Evolutionary conservation across 2,113 vertebrate species (phyloP), one percentile per base, ranked within the genome.

Genomic region (Vimba vimba): DNA sequence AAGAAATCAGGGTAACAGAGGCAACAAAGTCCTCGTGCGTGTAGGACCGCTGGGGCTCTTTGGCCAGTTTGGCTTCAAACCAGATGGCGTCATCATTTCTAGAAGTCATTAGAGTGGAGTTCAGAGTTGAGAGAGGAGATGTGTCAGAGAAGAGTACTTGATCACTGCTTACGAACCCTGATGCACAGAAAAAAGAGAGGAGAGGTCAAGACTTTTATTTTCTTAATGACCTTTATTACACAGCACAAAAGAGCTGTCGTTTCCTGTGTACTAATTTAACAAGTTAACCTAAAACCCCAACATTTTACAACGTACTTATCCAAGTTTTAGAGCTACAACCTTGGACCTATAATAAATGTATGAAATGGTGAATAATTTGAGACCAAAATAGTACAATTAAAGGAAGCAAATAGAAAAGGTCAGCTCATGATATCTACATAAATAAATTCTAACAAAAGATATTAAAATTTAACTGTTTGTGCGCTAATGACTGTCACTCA

Each of bases 131-230:
- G 10, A 33, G 7, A 64, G n/a, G 36, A 71, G 52, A 25, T 0
- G 27, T 57, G 33, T 83, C 33, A 83, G 66, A n/a, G 66, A 73
- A 83, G 66, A 39, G 4, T 0, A 33, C 19, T 52, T 68, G 43
- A 50, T 82, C 79, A 74, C 81, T 88, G 59, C 68, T 88, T 55
- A 59, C 43, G 6, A 86, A 52, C 2, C 87, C 87, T 88, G 27
- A 82, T 27, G 30, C 33, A n/a, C 19, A 82, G 68, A 21, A 21
- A 50, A 27, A 45, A 66, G 1, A 47, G 27, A 80, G 3, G 8
- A 82, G 3, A 83, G 19, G 5, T 78, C n/a, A 66, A 5, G 4
- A 27, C 8, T 17, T 55, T 55, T 74, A 6, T 43, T 71, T 33
- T 17, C 36, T 23, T 9, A 2, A 2, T 71, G 19, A 71, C 36